Conservation (phyloP, 1,140 invertebrate species). For the Meloidogyne exigua region DNA sequence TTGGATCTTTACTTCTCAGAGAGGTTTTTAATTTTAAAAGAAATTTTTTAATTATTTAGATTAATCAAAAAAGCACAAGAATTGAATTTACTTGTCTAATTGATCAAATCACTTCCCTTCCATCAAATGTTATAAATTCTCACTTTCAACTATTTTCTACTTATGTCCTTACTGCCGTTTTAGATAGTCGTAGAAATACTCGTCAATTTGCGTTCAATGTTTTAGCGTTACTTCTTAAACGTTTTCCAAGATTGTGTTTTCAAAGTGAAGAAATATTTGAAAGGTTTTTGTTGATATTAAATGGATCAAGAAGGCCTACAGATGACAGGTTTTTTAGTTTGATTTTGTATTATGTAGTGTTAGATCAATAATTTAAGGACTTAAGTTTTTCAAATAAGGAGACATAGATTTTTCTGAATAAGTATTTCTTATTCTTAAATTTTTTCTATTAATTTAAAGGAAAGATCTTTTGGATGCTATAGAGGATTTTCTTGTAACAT, state of each 20-base stretch:
- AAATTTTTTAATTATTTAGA: neutral
- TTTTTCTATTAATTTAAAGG: neutral
- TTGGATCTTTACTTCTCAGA: conserved; percentile 13
- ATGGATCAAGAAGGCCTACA: conserved; percentile 9
- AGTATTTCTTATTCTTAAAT: neutral
- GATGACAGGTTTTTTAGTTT: neutral
- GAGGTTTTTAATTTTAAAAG: neutral
- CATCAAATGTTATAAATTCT: conserved; percentile 17
- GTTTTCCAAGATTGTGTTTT: conserved; percentile 10
- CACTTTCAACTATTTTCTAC: conserved; percentile 13
- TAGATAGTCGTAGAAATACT: conserved; percentile 8
- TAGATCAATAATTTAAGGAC: too few species aligned
- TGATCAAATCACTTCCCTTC: conserved; percentile 9
- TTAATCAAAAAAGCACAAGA: conserved; percentile 9
- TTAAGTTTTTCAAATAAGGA: too few species aligned
- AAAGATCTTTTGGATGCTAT: conserved; percentile 17
- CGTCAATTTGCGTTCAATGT: conserved; percentile 10
- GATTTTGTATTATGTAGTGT: too few species aligned
- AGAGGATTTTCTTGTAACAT: neutral
- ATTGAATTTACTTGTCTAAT: conserved; percentile 16
- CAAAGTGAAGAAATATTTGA: conserved; percentile 18
- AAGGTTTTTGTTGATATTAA: conserved; percentile 9
- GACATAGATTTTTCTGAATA: too few species aligned
- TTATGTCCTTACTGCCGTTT: conserved; percentile 13
- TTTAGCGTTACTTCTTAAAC: conserved; percentile 8